Conservation (phyloP, 2,888 invertebrate genomes). For the Saturnia pavonia region DNA sequence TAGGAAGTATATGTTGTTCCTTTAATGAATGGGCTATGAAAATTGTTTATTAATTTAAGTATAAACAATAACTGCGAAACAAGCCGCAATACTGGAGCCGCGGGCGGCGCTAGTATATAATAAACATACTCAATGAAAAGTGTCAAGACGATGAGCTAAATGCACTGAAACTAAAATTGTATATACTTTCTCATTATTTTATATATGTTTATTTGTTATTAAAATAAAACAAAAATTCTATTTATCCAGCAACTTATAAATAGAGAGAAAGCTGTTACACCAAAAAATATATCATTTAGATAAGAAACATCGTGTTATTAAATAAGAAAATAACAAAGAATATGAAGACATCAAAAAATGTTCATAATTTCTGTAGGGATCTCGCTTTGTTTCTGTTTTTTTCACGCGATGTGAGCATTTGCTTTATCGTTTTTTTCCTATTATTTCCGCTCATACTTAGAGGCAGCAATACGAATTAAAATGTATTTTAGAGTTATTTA, state of each 20-base stretch:
- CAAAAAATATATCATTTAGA: background rate
- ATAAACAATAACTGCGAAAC: no score
- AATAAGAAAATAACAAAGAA: background rate
- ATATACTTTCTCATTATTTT: no score
- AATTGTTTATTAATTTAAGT: no score
- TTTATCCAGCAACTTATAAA: background rate
- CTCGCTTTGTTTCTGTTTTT: constrained; percentile 14
- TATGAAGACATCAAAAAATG: background rate
- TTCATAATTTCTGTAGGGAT: background rate
- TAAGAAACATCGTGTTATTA: background rate
- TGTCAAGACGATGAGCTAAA: no score
- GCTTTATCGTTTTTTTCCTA: background rate
- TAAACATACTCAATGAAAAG: no score
- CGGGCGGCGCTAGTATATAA: no score
- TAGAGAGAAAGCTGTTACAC: background rate
- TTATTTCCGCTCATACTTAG: background rate
- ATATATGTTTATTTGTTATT: no score
- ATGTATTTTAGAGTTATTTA: background rate
- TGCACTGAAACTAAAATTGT: no score
- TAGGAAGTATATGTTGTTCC: no score
- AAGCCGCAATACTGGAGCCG: no score
- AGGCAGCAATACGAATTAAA: background rate
- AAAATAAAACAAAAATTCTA: background rate
- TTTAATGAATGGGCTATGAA: no score
- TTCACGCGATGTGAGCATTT: constrained; percentile 21